These are phyloP conservation scores for Drosophila dunni DNA, from an alignment of 1,140 invertebrate genomes.

Conservation along the genomic window DNA sequence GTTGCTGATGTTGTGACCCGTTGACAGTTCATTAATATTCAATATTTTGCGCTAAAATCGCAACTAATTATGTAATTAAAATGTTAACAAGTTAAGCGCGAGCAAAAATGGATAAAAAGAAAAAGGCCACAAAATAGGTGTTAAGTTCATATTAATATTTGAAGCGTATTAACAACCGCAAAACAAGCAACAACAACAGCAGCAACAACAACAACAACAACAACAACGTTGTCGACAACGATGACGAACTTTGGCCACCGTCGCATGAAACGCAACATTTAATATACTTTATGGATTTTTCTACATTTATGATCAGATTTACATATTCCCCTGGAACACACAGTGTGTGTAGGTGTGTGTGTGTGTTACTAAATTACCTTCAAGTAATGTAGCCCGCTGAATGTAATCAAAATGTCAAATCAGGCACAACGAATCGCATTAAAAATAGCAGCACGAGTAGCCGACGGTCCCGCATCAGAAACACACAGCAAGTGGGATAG, in stretches of 20 bases:
- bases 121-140: conserved; percentile 45
- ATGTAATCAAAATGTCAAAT: conserved; percentile 59
- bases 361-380: conserved; percentile 15
- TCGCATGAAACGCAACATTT: conserved; percentile 42
- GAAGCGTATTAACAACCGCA: conserved; percentile 39
- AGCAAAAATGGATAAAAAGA: conserved; percentile 27
- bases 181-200: conserved; percentile 11
- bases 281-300: conserved; percentile 51
- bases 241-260: conserved; percentile 35
- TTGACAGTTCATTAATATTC: conserved; percentile 34
- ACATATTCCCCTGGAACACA: conserved; percentile 28
- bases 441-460: conserved; percentile 36
- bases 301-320: conserved; percentile 35
- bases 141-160: conserved; percentile 53
- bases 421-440: conserved; percentile 53
- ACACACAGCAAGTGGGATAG: background rate
- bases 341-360: conserved; percentile 10
- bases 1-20: background rate
- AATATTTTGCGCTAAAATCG: conserved; percentile 38
- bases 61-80: conserved; percentile 55
- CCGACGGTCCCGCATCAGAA: conserved; percentile 21
- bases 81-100: conserved; percentile 51
- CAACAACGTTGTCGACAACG: conserved; percentile 9
- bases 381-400: conserved; percentile 16
- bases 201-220: conserved; percentile 8